These are phyloP conservation scores for Quiscalus mexicanus DNA, from an alignment of 2,113 vertebrate genomes.

Conservation along the genomic window DNA sequence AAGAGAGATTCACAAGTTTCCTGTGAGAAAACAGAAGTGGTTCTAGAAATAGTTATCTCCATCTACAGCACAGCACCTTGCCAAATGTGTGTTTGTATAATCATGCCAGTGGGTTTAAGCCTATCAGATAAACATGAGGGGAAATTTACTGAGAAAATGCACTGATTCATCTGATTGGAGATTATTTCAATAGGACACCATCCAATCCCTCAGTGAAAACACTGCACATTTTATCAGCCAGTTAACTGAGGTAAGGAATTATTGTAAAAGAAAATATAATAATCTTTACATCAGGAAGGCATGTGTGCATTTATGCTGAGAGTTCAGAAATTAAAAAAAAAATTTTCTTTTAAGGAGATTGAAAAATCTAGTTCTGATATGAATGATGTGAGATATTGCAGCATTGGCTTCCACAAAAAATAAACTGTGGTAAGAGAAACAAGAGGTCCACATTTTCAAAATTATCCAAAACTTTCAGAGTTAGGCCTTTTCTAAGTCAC, in stretches of 20 bases:
- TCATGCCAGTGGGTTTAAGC: background rate
- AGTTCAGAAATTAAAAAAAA: background rate
- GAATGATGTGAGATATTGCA: background rate
- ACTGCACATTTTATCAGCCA: background rate
- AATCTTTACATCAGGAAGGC: background rate
- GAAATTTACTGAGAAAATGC: background rate
- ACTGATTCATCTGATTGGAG: background rate
- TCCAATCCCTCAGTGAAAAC: background rate
- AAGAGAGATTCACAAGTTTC: slow-evolving; percentile 85
- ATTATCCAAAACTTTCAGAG: background rate
- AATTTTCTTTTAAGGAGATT: background rate
- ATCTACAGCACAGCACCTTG: background rate
- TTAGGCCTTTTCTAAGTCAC: background rate
- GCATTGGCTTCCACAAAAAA: background rate
- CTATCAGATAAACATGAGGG: background rate
- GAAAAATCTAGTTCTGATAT: background rate
- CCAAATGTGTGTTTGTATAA: background rate
- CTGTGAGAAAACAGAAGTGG: slow-evolving; percentile 65
- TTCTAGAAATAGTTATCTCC: background rate
- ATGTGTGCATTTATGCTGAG: background rate
- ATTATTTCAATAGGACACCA: background rate
- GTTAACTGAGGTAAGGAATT: background rate
- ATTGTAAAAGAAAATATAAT: background rate
- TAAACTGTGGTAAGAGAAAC: background rate
- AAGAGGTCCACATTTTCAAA: background rate